phyloP scores from a whole-genome alignment of 2,888 invertebrate species.

The Abrostola triplasia region DNA sequence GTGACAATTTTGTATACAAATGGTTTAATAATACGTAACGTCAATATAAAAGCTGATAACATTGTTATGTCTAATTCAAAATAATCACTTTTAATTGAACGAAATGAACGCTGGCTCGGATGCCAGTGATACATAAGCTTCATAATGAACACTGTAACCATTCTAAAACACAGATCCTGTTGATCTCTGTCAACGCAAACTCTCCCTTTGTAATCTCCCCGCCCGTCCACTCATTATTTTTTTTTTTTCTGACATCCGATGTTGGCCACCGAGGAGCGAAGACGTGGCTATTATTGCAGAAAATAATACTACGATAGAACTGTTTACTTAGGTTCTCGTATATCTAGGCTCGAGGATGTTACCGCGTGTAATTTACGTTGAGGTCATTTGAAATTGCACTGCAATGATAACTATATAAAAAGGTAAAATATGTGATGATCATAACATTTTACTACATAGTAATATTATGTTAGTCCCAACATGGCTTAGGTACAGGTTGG shows the following conservation, averaged over 20 bases:
- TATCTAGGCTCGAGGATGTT: slow-evolving; percentile 14
- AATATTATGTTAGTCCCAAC: too few relatives aligned
- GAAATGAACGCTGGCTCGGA: slow-evolving; percentile 28
- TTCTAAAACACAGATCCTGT: slow-evolving; percentile 57
- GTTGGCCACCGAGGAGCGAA: slow-evolving; percentile 44
- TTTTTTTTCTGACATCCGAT: slow-evolving; percentile 63
- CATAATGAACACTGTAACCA: slow-evolving; percentile 52
- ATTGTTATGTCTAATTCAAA: slow-evolving; percentile 8
- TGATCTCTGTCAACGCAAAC: slow-evolving; percentile 64
- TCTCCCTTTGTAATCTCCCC: slow-evolving; percentile 55
- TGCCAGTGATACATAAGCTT: slow-evolving; percentile 39
- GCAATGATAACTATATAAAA: slow-evolving; percentile 23
- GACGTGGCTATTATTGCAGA: slow-evolving; percentile 35
- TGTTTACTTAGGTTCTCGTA: slow-evolving; percentile 30
- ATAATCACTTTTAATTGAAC: slow-evolving; percentile 17
- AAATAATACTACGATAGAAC: slow-evolving; percentile 27
- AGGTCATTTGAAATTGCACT: slow-evolving; percentile 22
- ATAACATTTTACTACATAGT: too few relatives aligned
- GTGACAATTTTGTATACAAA: slow-evolving; percentile 7
- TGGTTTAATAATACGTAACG: not conserved
- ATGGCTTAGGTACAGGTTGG: too few relatives aligned
- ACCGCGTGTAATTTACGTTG: slow-evolving; percentile 27
- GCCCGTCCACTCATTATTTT: slow-evolving; percentile 63
- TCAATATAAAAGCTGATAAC: slow-evolving; percentile 18
- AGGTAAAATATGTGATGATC: slow-evolving; percentile 24